phyloP scores from a whole-genome alignment of 2,888 invertebrate species.

The Polydrusus cervinus region DNA sequence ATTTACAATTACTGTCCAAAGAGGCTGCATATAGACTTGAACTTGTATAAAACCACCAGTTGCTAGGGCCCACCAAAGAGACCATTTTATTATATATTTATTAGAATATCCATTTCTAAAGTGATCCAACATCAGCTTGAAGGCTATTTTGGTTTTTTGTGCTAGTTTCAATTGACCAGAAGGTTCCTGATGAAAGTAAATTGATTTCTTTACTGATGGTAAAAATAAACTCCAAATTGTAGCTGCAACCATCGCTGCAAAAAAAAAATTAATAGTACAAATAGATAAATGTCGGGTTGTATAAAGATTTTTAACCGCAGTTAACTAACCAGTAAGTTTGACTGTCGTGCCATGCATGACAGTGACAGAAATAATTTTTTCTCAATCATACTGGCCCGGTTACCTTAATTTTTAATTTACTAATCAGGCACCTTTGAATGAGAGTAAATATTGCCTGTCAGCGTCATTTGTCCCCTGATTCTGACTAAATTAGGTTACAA shows the following conservation, averaged over 20 bases:
- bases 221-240: conserved; percentile 83
- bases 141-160: conserved; percentile 68
- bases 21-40: conserved; percentile 85
- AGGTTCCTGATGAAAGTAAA: conserved; percentile 81
- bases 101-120: conserved; percentile 76
- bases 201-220: conserved; percentile 81
- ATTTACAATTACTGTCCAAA: conserved; percentile 84
- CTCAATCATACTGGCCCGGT: too few species aligned
- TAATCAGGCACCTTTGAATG: too few species aligned
- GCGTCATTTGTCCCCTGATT: too few species aligned
- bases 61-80: conserved; percentile 84
- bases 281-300: too few species aligned
- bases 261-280: background rate
- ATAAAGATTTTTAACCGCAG: too few species aligned
- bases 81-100: conserved; percentile 80
- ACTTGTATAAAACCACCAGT: conserved; percentile 84
- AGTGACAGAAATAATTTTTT: too few species aligned
- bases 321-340: too few species aligned
- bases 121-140: conserved; percentile 74
- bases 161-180: conserved; percentile 43
- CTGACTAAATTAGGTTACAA: too few species aligned
- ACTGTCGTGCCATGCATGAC: too few species aligned
- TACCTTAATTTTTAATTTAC: too few species aligned
- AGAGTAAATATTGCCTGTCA: too few species aligned
- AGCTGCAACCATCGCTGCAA: conserved; percentile 80